These are phyloP conservation scores for Drymonia ruficornis DNA, from an alignment of 2,888 invertebrate genomes.

Conservation along the genomic window DNA sequence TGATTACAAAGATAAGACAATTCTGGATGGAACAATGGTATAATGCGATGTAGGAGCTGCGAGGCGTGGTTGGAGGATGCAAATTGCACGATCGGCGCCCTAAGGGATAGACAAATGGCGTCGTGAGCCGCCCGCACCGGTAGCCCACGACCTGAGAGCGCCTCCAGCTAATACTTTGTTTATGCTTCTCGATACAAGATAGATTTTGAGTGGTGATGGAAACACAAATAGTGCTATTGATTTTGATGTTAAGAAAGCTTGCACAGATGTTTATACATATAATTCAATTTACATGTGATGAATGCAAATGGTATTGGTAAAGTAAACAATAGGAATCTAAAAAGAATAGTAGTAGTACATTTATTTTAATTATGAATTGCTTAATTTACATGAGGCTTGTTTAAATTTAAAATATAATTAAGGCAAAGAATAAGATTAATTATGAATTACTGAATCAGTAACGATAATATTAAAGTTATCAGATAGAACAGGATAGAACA, in stretches of 20 bases:
- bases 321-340: no score
- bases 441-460: no score
- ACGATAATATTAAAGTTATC: no score
- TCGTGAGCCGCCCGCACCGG: slow-evolving; percentile 80
- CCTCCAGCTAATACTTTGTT: slow-evolving; percentile 38
- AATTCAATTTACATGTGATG: no score
- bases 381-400: no score
- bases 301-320: no score
- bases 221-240: slow-evolving; percentile 1
- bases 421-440: no score
- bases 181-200: slow-evolving; percentile 22
- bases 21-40: slow-evolving; percentile 59
- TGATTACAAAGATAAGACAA: slow-evolving; percentile 49
- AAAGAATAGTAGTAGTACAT: no score
- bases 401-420: no score
- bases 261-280: slow-evolving; percentile 25
- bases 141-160: slow-evolving; percentile 68
- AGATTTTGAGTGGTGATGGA: slow-evolving; percentile 1
- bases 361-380: no score
- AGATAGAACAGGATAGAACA: no score
- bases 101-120: slow-evolving; percentile 73
- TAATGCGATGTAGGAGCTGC: slow-evolving; percentile 70
- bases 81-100: slow-evolving; percentile 71
- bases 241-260: slow-evolving; percentile 11
- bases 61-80: slow-evolving; percentile 75